Percentiles rank a stretch among this genome's conserved stretches.
Conservation (phyloP, 2,797 vertebrate genomes). For the Gambelia wislizenii region DNA sequence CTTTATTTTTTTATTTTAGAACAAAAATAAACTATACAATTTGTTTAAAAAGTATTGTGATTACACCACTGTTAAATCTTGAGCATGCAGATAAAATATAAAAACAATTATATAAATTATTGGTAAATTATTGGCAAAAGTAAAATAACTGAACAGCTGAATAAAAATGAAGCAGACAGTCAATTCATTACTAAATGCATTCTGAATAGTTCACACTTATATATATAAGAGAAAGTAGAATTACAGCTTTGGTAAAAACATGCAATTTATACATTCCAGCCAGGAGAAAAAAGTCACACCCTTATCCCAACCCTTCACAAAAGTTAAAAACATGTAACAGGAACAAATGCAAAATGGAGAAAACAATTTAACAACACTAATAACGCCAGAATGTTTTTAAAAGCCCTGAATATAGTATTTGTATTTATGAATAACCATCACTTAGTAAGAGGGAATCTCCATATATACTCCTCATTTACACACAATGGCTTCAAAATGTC, state of each 20-base stretch:
- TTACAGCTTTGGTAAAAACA: slow-evolving; percentile 25
- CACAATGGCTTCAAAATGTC: neutral
- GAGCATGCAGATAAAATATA: neutral
- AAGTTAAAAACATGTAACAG: slow-evolving; percentile 26
- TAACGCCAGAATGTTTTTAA: accelerated
- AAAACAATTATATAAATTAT: slow-evolving; percentile 38
- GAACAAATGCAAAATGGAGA: slow-evolving; percentile 29
- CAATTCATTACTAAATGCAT: slow-evolving; percentile 9
- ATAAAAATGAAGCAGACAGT: slow-evolving; percentile 29
- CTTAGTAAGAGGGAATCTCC: neutral
- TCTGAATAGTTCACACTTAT: slow-evolving; percentile 25
- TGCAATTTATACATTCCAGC: slow-evolving; percentile 23
- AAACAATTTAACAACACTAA: neutral
- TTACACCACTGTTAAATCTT: slow-evolving; percentile 27
- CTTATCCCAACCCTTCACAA: neutral
- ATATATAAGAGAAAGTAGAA: neutral
- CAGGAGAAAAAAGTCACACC: slow-evolving; percentile 14
- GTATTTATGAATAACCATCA: neutral
- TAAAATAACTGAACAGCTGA: slow-evolving; percentile 28
- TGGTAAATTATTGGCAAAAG: neutral
- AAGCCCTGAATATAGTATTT: neutral
- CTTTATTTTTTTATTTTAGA: slow-evolving; percentile 52
- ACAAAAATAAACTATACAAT: slow-evolving; percentile 33
- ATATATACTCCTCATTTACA: neutral
- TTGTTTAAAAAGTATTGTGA: slow-evolving; percentile 16